Percentiles rank a stretch among this genome's conserved stretches.
phyloP scores from a whole-genome alignment of 2,113 vertebrate genomes.

The Gallinago undulata region DNA sequence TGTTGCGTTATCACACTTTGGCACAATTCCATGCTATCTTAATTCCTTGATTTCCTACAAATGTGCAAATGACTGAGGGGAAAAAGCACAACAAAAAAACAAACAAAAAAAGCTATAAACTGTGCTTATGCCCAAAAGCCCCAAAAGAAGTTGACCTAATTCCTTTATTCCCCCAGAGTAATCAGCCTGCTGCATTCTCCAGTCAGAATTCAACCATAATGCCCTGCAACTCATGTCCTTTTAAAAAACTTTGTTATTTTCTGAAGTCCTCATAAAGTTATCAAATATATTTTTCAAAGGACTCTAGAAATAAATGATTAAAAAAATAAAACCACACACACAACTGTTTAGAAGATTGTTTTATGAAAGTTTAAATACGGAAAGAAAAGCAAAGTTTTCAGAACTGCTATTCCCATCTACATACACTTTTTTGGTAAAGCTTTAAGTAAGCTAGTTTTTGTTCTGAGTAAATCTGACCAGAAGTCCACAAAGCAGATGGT shows the following conservation, averaged over 20 bases:
- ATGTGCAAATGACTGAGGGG: neutral
- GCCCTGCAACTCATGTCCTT: neutral
- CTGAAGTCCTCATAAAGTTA: neutral
- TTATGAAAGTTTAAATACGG: no score
- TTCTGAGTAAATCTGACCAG: neutral
- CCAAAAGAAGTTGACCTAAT: neutral
- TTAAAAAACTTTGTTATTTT: neutral
- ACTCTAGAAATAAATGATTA: neutral
- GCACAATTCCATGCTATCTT: neutral
- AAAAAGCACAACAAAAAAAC: neutral
- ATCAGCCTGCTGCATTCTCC: neutral
- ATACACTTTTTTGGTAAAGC: neutral
- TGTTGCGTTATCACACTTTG: neutral
- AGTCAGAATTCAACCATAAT: neutral
- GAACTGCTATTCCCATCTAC: neutral
- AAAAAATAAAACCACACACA: neutral
- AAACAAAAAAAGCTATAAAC: neutral
- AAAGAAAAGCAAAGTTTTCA: neutral
- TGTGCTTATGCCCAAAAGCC: neutral
- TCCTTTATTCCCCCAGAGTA: neutral
- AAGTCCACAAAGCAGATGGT: neutral
- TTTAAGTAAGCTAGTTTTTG: neutral
- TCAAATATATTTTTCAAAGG: neutral
- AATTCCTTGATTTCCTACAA: neutral
- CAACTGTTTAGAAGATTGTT: neutral